Base-by-base conservation (phyloP, 2,888 invertebrate genomes). In the Rutpela maculata region DNA sequence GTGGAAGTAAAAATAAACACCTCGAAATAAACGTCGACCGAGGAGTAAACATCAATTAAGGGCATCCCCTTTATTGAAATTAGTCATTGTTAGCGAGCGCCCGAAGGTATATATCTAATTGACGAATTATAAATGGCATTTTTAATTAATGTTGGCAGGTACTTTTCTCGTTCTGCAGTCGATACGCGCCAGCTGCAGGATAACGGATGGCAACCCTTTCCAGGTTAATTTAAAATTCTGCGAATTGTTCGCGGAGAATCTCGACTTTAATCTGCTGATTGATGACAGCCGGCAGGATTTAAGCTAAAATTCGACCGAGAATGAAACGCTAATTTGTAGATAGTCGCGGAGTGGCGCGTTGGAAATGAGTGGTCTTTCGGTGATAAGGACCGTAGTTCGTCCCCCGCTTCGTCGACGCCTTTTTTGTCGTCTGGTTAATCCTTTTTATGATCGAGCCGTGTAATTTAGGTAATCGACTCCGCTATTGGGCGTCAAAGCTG, bases 261-360 rank as follows among this genome's bases (percentile, higher is more conserved):
- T 67, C 65, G 63, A 73, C 65, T 73, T 73, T 74, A 50, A 74
- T 67, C 74, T 38, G 60, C 19, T 74, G 74, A 74, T 74, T 74
- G 74, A 74, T 74, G 66, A 60, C 72, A 72, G 55, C 55, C 26
- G 19, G 55, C n/a, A n/a, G 66, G 56, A 26, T 66, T 18, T n/a
- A 57, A 68, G 43, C 50, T 62, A 31, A 70, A 70, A 31, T 70
- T 70, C 69, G 69, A 31, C 50, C 68, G 68, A 31, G 66, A 63
- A 62, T 62, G 26, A 31, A 72, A 72, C 56, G 55, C 19, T 74
- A 74, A 74, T 74, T 74, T 57, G 55, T 59, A 22, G 56, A 43
- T 65, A 43, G 65, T 11, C 35, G 3, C 26, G 65, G 18, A 43
- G 1, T 19, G 38, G 9, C 26, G 43, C 17, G 17, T 43, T 19